A percentile compares a stretch with the other conserved stretches of the same genome.
These are phyloP conservation scores for Phoxinus phoxinus DNA, from an alignment of 2,113 vertebrate species.

Conservation along the genomic window DNA sequence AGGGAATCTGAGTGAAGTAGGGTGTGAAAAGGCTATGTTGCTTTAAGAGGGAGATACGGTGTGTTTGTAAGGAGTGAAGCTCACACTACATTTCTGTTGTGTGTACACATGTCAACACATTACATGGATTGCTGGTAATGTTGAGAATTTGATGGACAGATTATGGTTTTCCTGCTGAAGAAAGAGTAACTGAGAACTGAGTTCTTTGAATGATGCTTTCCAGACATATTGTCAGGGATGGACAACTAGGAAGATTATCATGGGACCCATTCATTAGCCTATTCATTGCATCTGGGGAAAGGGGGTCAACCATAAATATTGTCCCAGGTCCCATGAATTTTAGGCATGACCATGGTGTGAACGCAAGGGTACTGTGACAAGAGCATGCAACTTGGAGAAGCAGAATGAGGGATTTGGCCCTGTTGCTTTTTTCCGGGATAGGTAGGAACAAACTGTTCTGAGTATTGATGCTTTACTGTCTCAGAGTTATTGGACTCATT, in stretches of 20 bases:
- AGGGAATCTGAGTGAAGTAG: conserved; percentile 29
- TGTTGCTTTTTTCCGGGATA: neutral
- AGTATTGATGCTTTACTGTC: neutral
- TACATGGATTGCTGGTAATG: conserved; percentile 24
- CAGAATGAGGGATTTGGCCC: conserved; percentile 31
- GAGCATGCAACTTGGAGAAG: conserved; percentile 50
- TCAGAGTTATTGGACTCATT: neutral
- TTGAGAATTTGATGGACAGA: neutral
- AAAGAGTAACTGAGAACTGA: neutral
- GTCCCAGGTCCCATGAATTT: neutral
- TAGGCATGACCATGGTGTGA: conserved; percentile 46
- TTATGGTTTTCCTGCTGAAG: neutral
- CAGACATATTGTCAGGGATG: no score
- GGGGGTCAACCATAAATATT: neutral
- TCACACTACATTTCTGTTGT: conserved; percentile 24
- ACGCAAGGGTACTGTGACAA: conserved; percentile 66
- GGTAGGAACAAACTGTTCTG: neutral
- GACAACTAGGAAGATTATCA: neutral
- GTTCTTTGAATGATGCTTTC: conserved; percentile 52
- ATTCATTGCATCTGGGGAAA: neutral
- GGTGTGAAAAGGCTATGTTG: conserved; percentile 31
- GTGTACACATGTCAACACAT: conserved; percentile 40
- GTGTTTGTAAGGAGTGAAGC: neutral
- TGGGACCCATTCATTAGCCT: neutral
- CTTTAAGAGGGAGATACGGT: neutral